phyloP scores from a whole-genome alignment of 2,888 invertebrate genomes.

The Agrypnus murinus region DNA sequence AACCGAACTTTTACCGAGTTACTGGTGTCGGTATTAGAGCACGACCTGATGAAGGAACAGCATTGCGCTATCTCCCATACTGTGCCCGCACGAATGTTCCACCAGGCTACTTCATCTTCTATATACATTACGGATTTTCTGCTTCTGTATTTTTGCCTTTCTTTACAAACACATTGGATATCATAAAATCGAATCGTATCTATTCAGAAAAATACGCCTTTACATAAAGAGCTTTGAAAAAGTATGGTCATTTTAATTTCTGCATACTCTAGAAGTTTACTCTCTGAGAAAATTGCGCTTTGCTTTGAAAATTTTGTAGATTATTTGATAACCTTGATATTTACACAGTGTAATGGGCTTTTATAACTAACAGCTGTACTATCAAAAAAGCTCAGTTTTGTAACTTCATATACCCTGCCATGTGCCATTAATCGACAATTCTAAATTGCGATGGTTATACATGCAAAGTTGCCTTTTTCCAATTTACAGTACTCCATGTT shows the following conservation, averaged over 20 bases:
- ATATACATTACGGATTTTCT: slow-evolving; percentile 30
- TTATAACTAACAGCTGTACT: slow-evolving; percentile 3
- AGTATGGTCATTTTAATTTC: slow-evolving; percentile 20
- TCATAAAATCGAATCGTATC: slow-evolving; percentile 22
- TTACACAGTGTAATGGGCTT: slow-evolving; percentile 13
- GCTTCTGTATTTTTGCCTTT: slow-evolving; percentile 35
- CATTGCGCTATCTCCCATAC: slow-evolving; percentile 29
- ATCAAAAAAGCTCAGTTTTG: neutral
- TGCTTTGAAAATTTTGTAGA: neutral
- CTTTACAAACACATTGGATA: slow-evolving; percentile 28
- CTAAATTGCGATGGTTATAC: slow-evolving; percentile 14
- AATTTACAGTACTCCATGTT: slow-evolving; percentile 17
- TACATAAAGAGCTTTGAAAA: slow-evolving; percentile 3
- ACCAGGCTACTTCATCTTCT: slow-evolving; percentile 30
- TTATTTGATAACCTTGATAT: slow-evolving; percentile 26
- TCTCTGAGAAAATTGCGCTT: neutral
- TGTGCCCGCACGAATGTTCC: slow-evolving; percentile 31
- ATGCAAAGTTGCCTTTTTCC: slow-evolving; percentile 17
- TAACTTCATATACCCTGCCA: slow-evolving; percentile 8
- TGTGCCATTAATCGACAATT: slow-evolving; percentile 2
- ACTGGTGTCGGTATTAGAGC: slow-evolving; percentile 36
- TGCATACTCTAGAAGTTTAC: slow-evolving; percentile 9
- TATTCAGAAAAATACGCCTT: slow-evolving; percentile 17
- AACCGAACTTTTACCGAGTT: slow-evolving; percentile 36
- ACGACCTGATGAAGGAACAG: slow-evolving; percentile 35